Base-by-base conservation (phyloP, 2,888 invertebrate species). In the Eilema caniola region DNA sequence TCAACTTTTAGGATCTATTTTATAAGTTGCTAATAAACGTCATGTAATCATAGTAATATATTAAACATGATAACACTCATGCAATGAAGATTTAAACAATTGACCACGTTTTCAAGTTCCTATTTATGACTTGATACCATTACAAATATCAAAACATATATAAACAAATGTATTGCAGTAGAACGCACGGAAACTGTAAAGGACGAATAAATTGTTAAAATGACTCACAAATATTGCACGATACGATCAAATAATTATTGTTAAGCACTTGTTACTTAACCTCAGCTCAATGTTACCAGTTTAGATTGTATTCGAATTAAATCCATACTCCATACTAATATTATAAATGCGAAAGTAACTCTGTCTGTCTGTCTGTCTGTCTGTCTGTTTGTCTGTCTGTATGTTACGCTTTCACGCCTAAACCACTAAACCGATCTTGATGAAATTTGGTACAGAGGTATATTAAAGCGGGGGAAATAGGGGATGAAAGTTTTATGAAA, bases 161-260 rank as follows among this genome's bases (percentile, higher is more conserved):
- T 72, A 74, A 69, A 81, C 69, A 72, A 61, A 63, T 76, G 80
- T 74, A 82, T 79, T 71, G 60, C 73, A 77, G 60, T 77, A 82
- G 82, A 84, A 81, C 73, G 84, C 73, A 76, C 81, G 85, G 85
- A 85, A 83, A 78, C 76, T 72, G 72, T 61, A 77, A 83, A 85
- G 81, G 85, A 85, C 84, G 81, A 75, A 83, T 83, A 77, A 81
- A 41, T 73, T 71, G 64, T 77, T 83, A 62, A 69, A 82, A 81
- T 75, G 78, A 76, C 78, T 80, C 81, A 82, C 81, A 82, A 80
- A 76, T 74, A 71, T 71, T 79, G 67, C 59, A 57, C 78, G 87
- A 86, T 88, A 85, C 74, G 71, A 88, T 87, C 86, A 79, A 74
- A 80, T 85, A 82, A 86, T 85, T 85, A 80, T 84, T 77, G 72